These are phyloP conservation scores for Prorops nasuta DNA, from an alignment of 1,140 invertebrate species.

Conservation along the genomic window DNA sequence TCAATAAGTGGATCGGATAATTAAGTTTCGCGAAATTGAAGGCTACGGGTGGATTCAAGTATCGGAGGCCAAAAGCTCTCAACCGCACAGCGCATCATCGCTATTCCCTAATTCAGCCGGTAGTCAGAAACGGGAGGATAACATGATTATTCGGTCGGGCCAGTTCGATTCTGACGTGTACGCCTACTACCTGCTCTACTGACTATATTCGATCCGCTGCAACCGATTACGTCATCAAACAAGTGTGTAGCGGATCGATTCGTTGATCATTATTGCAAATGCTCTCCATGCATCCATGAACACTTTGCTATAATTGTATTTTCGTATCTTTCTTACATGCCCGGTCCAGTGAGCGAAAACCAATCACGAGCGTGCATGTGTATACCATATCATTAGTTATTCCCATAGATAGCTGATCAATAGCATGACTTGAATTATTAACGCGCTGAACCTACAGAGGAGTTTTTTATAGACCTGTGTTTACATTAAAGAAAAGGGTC, in stretches of 20 bases:
- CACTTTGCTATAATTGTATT: no score
- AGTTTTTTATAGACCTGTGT: no score
- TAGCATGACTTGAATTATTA: no score
- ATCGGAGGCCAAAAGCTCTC: slow-evolving; percentile 34
- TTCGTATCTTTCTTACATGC: no score
- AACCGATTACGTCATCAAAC: slow-evolving; percentile 31
- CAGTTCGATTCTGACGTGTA: slow-evolving; percentile 42
- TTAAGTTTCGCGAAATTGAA: slow-evolving; percentile 38
- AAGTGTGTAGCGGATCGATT: slow-evolving; percentile 14
- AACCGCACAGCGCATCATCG: slow-evolving; percentile 40
- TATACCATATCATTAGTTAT: no score
- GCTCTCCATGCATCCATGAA: no score
- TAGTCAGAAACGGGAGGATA: slow-evolving; percentile 47
- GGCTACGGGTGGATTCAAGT: slow-evolving; percentile 22
- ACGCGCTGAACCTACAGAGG: no score
- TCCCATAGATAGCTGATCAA: no score
- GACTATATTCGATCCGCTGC: slow-evolving; percentile 36
- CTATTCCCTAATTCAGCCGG: slow-evolving; percentile 49
- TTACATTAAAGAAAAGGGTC: no score
- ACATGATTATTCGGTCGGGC: slow-evolving; percentile 42
- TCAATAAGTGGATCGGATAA: slow-evolving; percentile 41
- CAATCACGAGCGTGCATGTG: no score
- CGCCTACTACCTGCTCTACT: slow-evolving; percentile 33
- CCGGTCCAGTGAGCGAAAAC: no score
- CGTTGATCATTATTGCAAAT: slow-evolving; percentile 36